phyloP scores from a whole-genome alignment of 92 coral and sea anemone species.

The Epizoanthus rinbou region DNA sequence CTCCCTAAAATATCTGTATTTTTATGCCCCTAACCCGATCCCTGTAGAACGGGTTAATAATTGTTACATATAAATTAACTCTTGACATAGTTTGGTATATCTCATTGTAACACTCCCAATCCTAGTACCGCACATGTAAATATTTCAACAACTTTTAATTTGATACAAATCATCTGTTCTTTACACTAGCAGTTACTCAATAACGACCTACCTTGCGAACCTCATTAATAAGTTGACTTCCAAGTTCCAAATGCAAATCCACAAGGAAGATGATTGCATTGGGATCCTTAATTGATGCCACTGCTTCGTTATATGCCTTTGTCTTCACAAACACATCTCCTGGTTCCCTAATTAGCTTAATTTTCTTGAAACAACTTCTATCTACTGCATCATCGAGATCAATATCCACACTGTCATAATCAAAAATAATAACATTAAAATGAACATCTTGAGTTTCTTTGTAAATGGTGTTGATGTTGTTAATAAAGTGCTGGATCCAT shows the following conservation, averaged over 20 bases:
- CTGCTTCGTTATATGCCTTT: constrained; percentile 39
- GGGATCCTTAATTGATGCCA: constrained; percentile 36
- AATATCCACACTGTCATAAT: constrained; percentile 34
- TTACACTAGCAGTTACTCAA: too few species aligned
- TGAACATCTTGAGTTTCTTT: constrained; percentile 27
- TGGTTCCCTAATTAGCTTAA: constrained; percentile 7
- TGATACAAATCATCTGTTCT: too few species aligned
- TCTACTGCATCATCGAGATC: constrained; percentile 31
- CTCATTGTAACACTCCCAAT: too few species aligned
- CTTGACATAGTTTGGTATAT: too few species aligned
- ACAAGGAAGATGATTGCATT: constrained; percentile 39
- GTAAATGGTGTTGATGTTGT: constrained; percentile 29
- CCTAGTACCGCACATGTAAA: too few species aligned
- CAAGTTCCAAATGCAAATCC: constrained; percentile 43
- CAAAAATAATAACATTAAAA: constrained; percentile 35
- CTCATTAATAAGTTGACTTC: constrained; percentile 19
- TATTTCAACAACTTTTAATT: too few species aligned
- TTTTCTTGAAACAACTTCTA: constrained; percentile 32
- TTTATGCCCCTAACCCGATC: too few species aligned
- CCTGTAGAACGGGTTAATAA: too few species aligned
- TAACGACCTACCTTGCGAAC: constrained; percentile 34
- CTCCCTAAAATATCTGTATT: too few species aligned
- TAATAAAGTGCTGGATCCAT: constrained; percentile 41
- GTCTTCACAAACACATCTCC: constrained; percentile 24
- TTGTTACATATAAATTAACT: too few species aligned